phyloP scores from a whole-genome alignment of 2,888 invertebrate genomes.

The Labia minor region DNA sequence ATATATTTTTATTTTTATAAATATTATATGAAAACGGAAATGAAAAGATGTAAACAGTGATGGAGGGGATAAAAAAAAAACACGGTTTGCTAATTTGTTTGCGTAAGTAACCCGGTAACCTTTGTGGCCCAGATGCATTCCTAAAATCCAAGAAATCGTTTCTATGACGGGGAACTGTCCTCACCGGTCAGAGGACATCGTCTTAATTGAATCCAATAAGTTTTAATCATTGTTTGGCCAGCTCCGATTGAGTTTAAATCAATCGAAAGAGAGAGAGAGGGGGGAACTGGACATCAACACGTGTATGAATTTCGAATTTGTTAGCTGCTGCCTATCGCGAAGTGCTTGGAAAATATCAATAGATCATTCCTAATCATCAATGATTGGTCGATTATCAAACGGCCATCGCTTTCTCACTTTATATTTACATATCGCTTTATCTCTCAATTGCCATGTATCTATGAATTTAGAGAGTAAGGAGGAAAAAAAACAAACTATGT shows the following conservation, averaged over 20 bases:
- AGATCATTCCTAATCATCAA: conserved; percentile 17
- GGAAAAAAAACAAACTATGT: background rate
- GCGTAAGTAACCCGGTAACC: no score
- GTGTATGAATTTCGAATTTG: conserved; percentile 15
- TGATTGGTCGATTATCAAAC: background rate
- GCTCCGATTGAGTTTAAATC: conserved; percentile 7
- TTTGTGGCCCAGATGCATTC: no score
- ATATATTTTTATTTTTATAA: no score
- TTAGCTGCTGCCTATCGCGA: conserved; percentile 3
- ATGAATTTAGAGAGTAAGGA: background rate
- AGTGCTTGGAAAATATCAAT: conserved; percentile 20
- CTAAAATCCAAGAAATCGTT: no score
- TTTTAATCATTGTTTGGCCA: background rate
- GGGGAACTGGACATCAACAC: background rate
- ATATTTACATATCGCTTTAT: no score
- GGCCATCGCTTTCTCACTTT: no score
- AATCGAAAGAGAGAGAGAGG: conserved; percentile 17
- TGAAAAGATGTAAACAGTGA: no score
- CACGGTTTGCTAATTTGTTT: no score
- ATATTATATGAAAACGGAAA: no score
- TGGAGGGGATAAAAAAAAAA: no score
- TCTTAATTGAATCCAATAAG: conserved; percentile 7
- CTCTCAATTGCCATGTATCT: no score
- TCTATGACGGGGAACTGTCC: background rate
- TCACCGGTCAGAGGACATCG: background rate